These are phyloP conservation scores for Fulmarus glacialis DNA, from an alignment of 2,113 vertebrate genomes.

Conservation along the genomic window DNA sequence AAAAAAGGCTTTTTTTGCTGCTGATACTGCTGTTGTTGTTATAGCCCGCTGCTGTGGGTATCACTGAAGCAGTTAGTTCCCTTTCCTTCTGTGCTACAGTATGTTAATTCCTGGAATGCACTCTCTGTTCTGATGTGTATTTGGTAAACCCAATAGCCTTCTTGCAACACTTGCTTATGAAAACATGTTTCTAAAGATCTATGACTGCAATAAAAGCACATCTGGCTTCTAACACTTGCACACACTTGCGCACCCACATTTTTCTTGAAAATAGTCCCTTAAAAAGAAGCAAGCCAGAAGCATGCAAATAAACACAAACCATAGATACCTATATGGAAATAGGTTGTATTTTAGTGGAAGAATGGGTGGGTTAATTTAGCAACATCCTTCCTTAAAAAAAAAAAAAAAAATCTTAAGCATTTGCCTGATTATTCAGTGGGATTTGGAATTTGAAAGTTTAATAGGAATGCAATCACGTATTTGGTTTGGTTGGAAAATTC, in stretches of 20 bases:
- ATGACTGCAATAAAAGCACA: slow-evolving; percentile 37
- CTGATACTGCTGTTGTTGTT: slow-evolving; percentile 60
- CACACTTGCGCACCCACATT: fast-evolving
- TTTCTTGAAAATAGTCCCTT: not conserved
- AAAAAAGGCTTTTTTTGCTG: slow-evolving; percentile 63
- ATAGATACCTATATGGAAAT: not conserved
- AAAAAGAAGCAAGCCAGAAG: not conserved
- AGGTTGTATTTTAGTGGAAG: not conserved
- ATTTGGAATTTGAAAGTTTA: not conserved
- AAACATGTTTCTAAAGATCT: slow-evolving; percentile 68
- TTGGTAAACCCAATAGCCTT: slow-evolving; percentile 20
- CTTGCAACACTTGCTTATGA: slow-evolving; percentile 50
- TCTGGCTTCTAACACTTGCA: not conserved
- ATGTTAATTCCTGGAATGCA: slow-evolving; percentile 36
- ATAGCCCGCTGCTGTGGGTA: slow-evolving; percentile 70
- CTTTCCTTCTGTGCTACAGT: slow-evolving; percentile 14
- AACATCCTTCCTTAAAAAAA: not conserved
- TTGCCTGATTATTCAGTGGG: not conserved
- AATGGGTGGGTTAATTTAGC: not conserved
- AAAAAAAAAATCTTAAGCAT: not conserved
- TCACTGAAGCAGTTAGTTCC: slow-evolving; percentile 66
- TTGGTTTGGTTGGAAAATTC: not conserved
- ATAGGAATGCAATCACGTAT: not conserved
- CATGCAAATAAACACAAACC: not conserved
- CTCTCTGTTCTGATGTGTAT: slow-evolving; percentile 35